These are phyloP conservation scores for Villa cingulata DNA, from an alignment of 2,888 invertebrate species.

Conservation along the genomic window DNA sequence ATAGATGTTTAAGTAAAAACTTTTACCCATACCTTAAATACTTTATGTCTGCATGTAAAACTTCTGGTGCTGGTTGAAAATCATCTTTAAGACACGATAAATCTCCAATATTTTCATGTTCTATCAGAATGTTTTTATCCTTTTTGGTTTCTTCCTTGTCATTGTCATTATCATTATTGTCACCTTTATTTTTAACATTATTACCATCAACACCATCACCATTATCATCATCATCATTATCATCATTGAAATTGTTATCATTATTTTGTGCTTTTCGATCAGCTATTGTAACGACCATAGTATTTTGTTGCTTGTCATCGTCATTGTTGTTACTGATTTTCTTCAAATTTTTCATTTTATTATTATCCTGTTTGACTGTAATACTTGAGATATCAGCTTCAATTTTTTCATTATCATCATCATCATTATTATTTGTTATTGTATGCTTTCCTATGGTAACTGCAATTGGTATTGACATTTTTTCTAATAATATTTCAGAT, in stretches of 20 bases:
- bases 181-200: no score
- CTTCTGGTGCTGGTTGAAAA: slow-evolving; percentile 15
- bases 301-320: no score
- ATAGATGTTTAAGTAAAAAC: no score
- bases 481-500: no score
- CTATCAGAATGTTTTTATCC: no score
- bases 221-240: neutral
- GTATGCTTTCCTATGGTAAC: no score
- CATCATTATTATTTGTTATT: neutral
- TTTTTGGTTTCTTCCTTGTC: slow-evolving; percentile 4
- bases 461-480: no score
- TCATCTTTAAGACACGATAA: slow-evolving; percentile 15
- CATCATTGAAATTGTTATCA: neutral
- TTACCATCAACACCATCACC: neutral
- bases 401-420: neutral
- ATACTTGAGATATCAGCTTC: no score
- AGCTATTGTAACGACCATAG: neutral
- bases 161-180: neutral
- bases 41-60: slow-evolving; percentile 15
- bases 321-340: no score
- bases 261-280: neutral
- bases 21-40: slow-evolving; percentile 14
- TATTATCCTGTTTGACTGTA: neutral
- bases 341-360: no score
- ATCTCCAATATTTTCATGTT: slow-evolving; percentile 11